Base-by-base conservation (phyloP, 2,113 vertebrate genomes). In the Bambusicola thoracicus region DNA sequence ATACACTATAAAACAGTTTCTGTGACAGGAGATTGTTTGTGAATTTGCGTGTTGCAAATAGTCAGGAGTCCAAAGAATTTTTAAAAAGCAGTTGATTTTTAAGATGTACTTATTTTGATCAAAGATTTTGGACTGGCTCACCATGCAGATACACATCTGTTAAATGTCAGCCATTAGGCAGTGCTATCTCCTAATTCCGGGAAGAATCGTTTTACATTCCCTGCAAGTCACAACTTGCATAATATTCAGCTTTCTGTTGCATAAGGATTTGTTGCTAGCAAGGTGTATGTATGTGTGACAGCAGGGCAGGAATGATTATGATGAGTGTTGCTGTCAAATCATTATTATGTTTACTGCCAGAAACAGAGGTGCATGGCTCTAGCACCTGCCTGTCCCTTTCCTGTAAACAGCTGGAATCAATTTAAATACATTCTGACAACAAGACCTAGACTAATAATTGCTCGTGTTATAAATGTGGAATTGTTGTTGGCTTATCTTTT, bases 171-270 rank as follows among this genome's bases (percentile, higher is more conserved):
- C 76, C 27, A 24, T 84, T 72, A 36, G 65, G 81, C 2, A 81
- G 75, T n/a, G 40, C n/a, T 40, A 90, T 68, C 62, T 90, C 84
- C 65, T 62, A 88, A 89, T 68, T 92, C 87, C 93, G 2, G 0
- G 84, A 92, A 93, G 95, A 91, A 89, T 73, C 25, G 30, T 70
- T 95, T 94, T 68, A 41, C 41, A 20, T 95, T 95, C 85, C 67
- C 63, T 70, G 79, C 43, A 88, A 95, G 56, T 61, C 81, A 92
- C 68, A 85, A 48, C 62, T 90, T 19, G 14, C 12, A 62, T 94
- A 34, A 12, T 36, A 32, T 66, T 94, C 58, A 41, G 65, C 34
- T 80, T 85, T 94, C 70, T 93, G 78, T 77, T 85, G 61, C 77
- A 40, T 59, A 43, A 77, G 69, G 77, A 48, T 91, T 88, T 78